These are phyloP conservation scores for Aythya fuligula DNA, from an alignment of 2,797 vertebrate species.

Conservation along the genomic window DNA sequence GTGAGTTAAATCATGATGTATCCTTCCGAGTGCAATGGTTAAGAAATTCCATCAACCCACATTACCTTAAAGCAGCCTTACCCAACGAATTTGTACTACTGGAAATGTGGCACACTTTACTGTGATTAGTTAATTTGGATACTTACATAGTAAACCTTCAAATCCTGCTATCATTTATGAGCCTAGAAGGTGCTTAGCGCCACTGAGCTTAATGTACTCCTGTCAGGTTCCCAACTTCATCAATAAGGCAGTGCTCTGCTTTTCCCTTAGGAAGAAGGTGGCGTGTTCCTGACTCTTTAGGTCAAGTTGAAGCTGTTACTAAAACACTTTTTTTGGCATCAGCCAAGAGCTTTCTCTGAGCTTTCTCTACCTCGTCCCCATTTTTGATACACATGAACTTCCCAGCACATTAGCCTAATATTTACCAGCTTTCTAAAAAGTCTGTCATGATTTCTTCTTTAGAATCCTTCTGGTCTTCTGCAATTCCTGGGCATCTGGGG, in stretches of 20 bases:
- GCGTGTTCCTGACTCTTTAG: not conserved
- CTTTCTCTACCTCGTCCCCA: not conserved
- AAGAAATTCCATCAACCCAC: slow-evolving; percentile 5
- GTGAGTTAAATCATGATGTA: slow-evolving; percentile 1
- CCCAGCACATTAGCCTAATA: not conserved
- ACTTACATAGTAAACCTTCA: not conserved
- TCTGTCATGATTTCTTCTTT: not conserved
- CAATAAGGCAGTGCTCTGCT: slow-evolving; percentile 9
- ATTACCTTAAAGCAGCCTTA: not conserved
- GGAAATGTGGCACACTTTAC: not conserved
- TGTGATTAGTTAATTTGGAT: not conserved
- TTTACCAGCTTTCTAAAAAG: not conserved
- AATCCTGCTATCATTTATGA: not conserved
- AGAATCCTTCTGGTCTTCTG: not conserved
- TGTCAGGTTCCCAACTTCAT: not conserved
- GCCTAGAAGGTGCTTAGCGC: not conserved
- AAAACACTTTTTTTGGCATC: not conserved
- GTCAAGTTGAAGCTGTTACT: not conserved
- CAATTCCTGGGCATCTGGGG: not conserved
- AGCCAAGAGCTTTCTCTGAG: not conserved
- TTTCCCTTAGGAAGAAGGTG: not conserved
- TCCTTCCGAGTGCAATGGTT: not conserved
- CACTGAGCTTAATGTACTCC: not conserved
- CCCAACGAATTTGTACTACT: not conserved
- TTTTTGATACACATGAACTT: not conserved